Evolutionary conservation across 2,113 vertebrate genomes (phyloP), one percentile per base, ranked within the genome.

Genomic region (Perca flavescens): DNA sequence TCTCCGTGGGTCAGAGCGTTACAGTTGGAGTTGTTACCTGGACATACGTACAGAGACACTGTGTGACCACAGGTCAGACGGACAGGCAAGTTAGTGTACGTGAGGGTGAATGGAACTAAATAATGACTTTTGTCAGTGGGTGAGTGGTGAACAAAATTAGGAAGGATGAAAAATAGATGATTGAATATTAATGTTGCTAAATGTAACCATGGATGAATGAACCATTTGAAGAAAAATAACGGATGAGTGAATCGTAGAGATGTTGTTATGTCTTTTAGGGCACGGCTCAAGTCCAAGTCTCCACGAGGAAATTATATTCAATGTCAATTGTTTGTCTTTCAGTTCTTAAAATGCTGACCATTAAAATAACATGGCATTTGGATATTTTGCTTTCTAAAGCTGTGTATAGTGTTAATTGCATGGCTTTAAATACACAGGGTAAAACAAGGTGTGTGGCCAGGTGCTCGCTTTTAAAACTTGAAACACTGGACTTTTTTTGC

Each of bases 1-100:
- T 99, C 98, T 0, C 97, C 97, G 0, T 99, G 98, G 68, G 96
- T 96, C 58, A 99, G 94, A 0, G 96, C 96, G 0, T 96, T 96
- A 0, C 96, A 96, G 92, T 99, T 99, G 84, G 96, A 94, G 88
- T 92, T 96, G 81, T 94, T 97, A 53, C 97, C 98, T 99, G 95
- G 0, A 64, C 87, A 83, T 52, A 87, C 0, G 50, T 89, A 89
- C 57, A 91, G 83, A 94, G 88, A 93, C 88, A 91, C 88, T 93
- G 90, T 90, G 93, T 93, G 89, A 93, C 80, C 92, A 94, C 88
- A 93, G 90, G 88, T 86, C 86, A 58, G 56, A 79, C 11, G 43
- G 62, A 89, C 74, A 89, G 62, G 8, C 43, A 19, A 66, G 72
- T 92, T 89, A 91, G 88, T 62, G 66, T 25, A 11, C 25, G 74